Evolutionary conservation across 1,140 invertebrate species (phyloP).

Genomic region (Platorchestia sp.): DNA sequence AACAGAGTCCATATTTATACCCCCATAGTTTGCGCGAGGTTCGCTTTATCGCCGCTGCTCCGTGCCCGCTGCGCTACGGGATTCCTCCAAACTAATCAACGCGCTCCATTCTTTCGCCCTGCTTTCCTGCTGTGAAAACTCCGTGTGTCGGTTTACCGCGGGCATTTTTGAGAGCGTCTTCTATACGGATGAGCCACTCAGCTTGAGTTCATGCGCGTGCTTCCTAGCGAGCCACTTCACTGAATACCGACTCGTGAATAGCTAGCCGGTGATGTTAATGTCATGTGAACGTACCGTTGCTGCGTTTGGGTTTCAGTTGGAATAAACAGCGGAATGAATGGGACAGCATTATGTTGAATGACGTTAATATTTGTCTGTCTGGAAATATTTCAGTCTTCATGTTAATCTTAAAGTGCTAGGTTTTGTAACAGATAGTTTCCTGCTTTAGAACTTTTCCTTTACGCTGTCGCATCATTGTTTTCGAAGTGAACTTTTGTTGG

Average conservation of each 20-base stretch:
- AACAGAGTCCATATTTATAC: conserved; percentile 12
- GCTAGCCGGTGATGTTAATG: background rate
- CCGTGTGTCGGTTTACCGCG: background rate
- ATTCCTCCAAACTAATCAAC: conserved; percentile 47
- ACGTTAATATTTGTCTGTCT: background rate
- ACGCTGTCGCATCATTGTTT: background rate
- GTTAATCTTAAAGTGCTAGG: no score
- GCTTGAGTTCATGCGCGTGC: background rate
- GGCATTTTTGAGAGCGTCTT: conserved; percentile 20
- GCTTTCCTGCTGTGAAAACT: conserved; percentile 37
- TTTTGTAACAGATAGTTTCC: background rate
- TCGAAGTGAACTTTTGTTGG: background rate
- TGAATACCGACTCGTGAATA: background rate
- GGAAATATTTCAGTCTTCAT: background rate
- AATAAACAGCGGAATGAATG: background rate
- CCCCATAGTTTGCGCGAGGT: background rate
- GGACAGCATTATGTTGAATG: background rate
- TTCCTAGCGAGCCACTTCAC: background rate
- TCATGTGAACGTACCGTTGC: background rate
- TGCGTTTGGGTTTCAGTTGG: background rate
- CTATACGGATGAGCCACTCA: conserved; percentile 9
- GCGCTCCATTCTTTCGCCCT: conserved; percentile 29
- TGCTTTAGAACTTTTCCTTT: background rate
- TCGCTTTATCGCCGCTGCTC: conserved; percentile 10
- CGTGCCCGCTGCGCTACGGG: background rate